Evolutionary conservation across 2,113 vertebrate genomes (phyloP).

Genomic region (Microcebus tavaratra): DNA sequence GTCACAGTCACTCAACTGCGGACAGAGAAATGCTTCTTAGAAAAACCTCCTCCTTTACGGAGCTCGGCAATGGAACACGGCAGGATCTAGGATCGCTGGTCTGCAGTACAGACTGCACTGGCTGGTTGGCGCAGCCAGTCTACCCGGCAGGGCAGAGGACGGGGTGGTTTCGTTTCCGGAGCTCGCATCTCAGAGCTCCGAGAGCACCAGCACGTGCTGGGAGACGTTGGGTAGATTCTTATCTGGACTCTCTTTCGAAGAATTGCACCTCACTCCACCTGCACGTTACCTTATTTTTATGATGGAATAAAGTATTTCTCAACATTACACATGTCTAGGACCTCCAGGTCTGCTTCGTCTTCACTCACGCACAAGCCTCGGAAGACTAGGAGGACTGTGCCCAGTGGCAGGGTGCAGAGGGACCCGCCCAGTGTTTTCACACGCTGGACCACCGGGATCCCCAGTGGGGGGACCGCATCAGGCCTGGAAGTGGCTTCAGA

Average conservation of each 20-base stretch:
- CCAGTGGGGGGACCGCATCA: too few relatives aligned
- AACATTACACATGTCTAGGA: neutral
- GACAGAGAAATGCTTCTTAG: neutral
- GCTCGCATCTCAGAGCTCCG: neutral
- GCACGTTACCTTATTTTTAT: neutral
- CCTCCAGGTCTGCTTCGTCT: rapidly evolving
- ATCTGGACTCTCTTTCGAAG: too few relatives aligned
- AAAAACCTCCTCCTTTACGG: rapidly evolving
- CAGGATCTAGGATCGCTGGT: rapidly evolving
- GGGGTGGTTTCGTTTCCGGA: neutral
- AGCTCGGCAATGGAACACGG: rapidly evolving
- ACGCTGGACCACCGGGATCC: too few relatives aligned
- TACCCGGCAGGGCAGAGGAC: neutral
- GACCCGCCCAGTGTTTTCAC: too few relatives aligned
- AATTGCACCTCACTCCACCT: rapidly evolving
- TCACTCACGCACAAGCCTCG: neutral
- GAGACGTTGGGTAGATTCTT: too few relatives aligned
- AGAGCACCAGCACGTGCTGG: rapidly evolving
- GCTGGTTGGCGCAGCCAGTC: neutral
- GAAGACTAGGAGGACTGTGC: too few relatives aligned
- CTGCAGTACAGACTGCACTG: rapidly evolving
- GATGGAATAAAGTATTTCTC: neutral
- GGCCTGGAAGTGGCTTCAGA: too few relatives aligned
- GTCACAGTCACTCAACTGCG: neutral
- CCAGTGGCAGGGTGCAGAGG: neutral